Conservation (phyloP, 2,888 invertebrate species). For the Cyrtodaria siliqua region DNA sequence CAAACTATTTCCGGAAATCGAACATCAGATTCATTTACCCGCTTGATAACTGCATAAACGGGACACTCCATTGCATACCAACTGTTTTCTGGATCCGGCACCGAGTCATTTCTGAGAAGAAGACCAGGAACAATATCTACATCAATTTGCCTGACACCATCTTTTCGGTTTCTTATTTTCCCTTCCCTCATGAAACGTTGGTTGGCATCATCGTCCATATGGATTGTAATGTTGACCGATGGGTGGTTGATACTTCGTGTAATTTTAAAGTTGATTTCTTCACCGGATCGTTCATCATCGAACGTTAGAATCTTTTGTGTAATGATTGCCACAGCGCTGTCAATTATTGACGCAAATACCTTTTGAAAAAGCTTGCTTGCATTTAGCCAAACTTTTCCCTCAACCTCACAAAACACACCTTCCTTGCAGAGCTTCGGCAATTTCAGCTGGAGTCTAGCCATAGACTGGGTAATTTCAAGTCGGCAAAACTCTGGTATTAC, state of each 20-base stretch:
- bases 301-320: background rate
- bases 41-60: conserved; percentile 64
- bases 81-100: conserved; percentile 24
- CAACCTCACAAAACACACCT: conserved; percentile 11
- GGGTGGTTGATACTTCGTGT: conserved; percentile 44
- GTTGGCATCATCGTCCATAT: conserved; percentile 18
- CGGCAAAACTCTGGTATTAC: conserved; percentile 32
- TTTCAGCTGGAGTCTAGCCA: conserved; percentile 3
- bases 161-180: background rate
- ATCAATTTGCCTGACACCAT: conserved; percentile 48
- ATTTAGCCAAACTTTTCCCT: conserved; percentile 22
- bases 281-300: background rate
- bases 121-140: conserved; percentile 66
- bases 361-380: conserved; percentile 36
- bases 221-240: conserved; percentile 52
- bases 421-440: conserved; percentile 19
- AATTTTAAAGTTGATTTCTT: conserved; percentile 18
- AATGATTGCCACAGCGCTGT: conserved; percentile 6
- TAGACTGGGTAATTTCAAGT: conserved; percentile 3
- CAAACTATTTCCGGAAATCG: conserved; percentile 50
- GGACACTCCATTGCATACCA: conserved; percentile 41
- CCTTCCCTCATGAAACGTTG: conserved; percentile 23
- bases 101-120: conserved; percentile 42
- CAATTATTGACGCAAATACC: conserved; percentile 49
- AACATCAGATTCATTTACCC: conserved; percentile 4